Evolutionary conservation across 2,888 invertebrate species (phyloP).

Genomic region (Rhimphoctona megacephalus): DNA sequence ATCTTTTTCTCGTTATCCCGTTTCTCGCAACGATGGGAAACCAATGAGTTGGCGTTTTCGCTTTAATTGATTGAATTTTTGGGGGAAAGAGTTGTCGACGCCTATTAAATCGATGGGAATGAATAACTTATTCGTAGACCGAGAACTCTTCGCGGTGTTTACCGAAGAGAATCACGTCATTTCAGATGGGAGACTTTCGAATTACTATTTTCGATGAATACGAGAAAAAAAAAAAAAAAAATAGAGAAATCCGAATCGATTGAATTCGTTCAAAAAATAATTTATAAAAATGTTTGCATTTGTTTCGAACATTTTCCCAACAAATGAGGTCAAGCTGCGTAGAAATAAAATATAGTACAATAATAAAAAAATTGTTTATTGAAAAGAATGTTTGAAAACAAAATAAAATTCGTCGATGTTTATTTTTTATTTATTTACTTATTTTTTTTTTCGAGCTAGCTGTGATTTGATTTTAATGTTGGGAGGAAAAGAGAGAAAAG

Average conservation of each 20-base stretch:
- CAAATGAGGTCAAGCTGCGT: neutral
- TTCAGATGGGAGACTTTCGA: neutral
- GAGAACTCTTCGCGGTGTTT: neutral
- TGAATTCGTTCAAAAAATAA: too few relatives aligned
- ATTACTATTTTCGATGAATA: neutral
- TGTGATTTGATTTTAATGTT: constrained; percentile 82
- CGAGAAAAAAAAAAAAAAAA: neutral
- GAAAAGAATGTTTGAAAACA: neutral
- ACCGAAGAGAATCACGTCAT: neutral
- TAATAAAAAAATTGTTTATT: neutral
- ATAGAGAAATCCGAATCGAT: neutral
- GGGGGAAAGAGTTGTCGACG: constrained; percentile 66
- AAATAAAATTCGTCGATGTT: neutral
- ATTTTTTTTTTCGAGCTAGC: constrained; percentile 46
- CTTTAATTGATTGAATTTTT: constrained; percentile 83
- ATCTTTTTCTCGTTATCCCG: neutral
- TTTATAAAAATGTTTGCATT: too few relatives aligned
- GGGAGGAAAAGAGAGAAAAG: constrained; percentile 68
- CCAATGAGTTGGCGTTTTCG: constrained; percentile 79
- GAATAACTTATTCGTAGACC: constrained; percentile 55
- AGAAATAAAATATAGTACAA: neutral
- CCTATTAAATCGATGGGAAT: constrained; percentile 46
- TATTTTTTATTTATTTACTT: neutral
- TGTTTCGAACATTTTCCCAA: neutral
- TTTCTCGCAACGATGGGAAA: constrained; percentile 66